Percentiles rank a stretch among this genome's conserved stretches.
phyloP scores from a whole-genome alignment of 2,113 vertebrate genomes.

The Aptenodytes patagonicus region DNA sequence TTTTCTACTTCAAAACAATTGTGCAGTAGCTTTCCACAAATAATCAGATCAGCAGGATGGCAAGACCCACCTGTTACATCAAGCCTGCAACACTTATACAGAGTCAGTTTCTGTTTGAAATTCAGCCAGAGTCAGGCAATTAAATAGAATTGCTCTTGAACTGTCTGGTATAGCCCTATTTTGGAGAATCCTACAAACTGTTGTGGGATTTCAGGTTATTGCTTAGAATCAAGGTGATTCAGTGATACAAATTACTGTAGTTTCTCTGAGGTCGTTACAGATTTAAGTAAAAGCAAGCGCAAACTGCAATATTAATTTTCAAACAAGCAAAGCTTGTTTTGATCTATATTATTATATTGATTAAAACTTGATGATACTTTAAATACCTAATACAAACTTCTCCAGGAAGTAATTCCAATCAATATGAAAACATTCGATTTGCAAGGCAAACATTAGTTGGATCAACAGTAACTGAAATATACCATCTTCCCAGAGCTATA shows the following conservation, averaged over 20 bases:
- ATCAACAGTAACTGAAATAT: not conserved
- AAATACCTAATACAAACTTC: not conserved
- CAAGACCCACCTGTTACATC: not conserved
- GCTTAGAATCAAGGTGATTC: not conserved
- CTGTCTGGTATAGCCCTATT: not conserved
- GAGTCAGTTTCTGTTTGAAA: not conserved
- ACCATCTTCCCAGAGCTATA: not conserved
- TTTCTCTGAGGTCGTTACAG: not conserved
- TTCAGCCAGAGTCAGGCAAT: not conserved
- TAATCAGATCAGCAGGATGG: not conserved
- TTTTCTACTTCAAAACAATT: not conserved
- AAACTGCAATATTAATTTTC: not conserved
- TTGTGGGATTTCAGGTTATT: not conserved
- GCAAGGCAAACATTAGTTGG: not conserved
- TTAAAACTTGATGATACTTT: not conserved
- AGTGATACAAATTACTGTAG: not conserved
- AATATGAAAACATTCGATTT: not conserved
- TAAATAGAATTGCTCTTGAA: not conserved
- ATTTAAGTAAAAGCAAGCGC: not conserved
- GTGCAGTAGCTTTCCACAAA: not conserved
- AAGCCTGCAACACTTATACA: not conserved
- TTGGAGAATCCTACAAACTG: not conserved
- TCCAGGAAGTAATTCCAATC: not conserved
- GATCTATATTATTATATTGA: not conserved
- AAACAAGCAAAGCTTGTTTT: not conserved